Base-by-base conservation (phyloP, 2,113 vertebrate species). In the Corvus moneduloides region DNA sequence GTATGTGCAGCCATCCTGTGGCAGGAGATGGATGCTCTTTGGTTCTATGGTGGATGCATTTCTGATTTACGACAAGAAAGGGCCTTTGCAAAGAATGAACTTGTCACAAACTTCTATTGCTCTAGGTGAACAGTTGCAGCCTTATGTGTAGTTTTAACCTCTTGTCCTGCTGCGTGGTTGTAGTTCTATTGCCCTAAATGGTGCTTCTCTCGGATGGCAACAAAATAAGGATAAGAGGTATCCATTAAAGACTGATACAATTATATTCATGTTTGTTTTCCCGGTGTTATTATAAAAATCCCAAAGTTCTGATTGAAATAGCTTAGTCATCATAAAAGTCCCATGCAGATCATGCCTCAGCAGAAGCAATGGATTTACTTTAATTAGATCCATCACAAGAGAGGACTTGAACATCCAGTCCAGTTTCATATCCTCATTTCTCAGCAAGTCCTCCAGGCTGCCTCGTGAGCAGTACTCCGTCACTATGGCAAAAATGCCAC, bases 321-420 rank as follows among this genome's bases (percentile, higher is more conserved):
- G 3, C 37, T 78, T 14, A 16, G 21, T 49, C 23, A 54, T 24
- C 55, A n/a, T 28, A 28, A 32, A 82, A 85, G n/a, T 63, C 21
- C 39, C 24, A 46, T 35, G 46, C 68, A 67, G 56, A 63, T 74
- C 46, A 37, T 2, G 30, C 30, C 61, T 81, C 68, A 92, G 52
- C 52, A 69, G 69, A 49, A 88, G 23, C 32, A 90, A 51, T 76
- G 73, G 35, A 72, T 87, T 95, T 97, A 99, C 98, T 98, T 99
- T 99, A 82, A 99, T 99, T 76, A 99, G 98, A 97, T 99, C 99
- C 84, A 99, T 96, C 63, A 99, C 12, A 21, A 99, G 98, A 5
- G 99, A 99, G 17, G 99, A 99, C 87, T 99, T 99, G 97, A 99
- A 99, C 98, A 99, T 99, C 99, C 99, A 99, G 95, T 99, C 98